These are phyloP conservation scores for Watsonalla cultraria DNA, from an alignment of 2,888 invertebrate genomes.

Conservation along the genomic window DNA sequence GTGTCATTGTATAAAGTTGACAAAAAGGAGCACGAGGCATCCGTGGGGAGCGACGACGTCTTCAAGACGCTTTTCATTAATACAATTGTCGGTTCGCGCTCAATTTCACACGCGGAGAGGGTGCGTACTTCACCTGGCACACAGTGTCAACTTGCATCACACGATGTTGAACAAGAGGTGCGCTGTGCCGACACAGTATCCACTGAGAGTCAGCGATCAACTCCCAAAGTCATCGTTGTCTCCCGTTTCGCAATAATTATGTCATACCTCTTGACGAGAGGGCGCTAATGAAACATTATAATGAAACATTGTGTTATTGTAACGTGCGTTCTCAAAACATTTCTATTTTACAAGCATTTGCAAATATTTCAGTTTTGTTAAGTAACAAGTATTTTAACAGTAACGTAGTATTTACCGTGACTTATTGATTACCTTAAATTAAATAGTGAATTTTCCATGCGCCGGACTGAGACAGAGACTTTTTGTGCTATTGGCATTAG, in stretches of 20 bases:
- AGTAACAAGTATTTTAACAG: too few relatives aligned
- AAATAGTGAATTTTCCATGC: too few relatives aligned
- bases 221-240: neutral
- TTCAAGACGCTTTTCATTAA: conserved; percentile 59
- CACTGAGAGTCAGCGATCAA: neutral
- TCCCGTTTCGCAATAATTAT: neutral
- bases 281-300: neutral
- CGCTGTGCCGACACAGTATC: neutral
- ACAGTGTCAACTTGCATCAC: neutral
- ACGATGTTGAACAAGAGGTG: neutral
- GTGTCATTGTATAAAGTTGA: neutral
- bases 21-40: neutral
- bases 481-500: too few relatives aligned
- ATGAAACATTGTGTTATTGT: neutral
- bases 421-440: too few relatives aligned
- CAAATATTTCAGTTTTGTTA: too few relatives aligned
- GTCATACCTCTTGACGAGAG: neutral
- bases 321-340: too few relatives aligned
- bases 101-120: conserved; percentile 30
- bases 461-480: too few relatives aligned
- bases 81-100: conserved; percentile 40
- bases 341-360: too few relatives aligned
- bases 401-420: too few relatives aligned
- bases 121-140: conserved; percentile 5
- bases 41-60: conserved; percentile 9